Percentiles rank a stretch among this genome's conserved stretches.
Evolutionary conservation across 2,797 vertebrate genomes (phyloP).

Genomic region (Threskiornis aethiopicus): DNA sequence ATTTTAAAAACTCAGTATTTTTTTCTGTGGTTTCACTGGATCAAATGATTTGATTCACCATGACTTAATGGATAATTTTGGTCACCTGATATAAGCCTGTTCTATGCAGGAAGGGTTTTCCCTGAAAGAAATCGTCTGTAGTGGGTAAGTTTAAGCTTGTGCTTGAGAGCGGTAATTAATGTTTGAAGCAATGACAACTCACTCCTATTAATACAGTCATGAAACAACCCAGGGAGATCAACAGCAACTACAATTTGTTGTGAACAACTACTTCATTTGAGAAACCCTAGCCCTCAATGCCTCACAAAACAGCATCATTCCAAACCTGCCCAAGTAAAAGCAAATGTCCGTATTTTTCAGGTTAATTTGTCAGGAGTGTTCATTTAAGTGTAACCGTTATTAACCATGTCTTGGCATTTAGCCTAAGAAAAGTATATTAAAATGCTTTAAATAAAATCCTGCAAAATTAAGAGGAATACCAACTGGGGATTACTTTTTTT

Average conservation of each 20-base stretch:
- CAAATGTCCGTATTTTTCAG: background rate
- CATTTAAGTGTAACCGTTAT: background rate
- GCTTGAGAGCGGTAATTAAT: background rate
- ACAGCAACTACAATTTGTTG: accelerated
- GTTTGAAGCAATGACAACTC: background rate
- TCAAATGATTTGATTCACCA: background rate
- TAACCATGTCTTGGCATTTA: background rate
- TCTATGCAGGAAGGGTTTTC: background rate
- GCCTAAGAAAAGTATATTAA: background rate
- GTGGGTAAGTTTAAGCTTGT: background rate
- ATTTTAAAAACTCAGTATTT: background rate
- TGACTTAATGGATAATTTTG: background rate
- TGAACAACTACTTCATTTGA: background rate
- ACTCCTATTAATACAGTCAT: background rate
- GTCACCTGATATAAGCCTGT: background rate
- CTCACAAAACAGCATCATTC: background rate
- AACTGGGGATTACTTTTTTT: background rate
- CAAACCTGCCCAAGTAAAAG: background rate
- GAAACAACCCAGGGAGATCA: background rate
- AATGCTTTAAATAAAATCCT: constrained; percentile 7
- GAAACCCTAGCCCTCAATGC: background rate
- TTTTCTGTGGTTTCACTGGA: background rate
- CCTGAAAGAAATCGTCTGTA: background rate
- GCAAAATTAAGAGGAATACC: background rate
- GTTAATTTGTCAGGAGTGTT: background rate